These are phyloP conservation scores for Sylvilagus bachmani DNA, from an alignment of 2,113 vertebrate genomes.

Conservation along the genomic window DNA sequence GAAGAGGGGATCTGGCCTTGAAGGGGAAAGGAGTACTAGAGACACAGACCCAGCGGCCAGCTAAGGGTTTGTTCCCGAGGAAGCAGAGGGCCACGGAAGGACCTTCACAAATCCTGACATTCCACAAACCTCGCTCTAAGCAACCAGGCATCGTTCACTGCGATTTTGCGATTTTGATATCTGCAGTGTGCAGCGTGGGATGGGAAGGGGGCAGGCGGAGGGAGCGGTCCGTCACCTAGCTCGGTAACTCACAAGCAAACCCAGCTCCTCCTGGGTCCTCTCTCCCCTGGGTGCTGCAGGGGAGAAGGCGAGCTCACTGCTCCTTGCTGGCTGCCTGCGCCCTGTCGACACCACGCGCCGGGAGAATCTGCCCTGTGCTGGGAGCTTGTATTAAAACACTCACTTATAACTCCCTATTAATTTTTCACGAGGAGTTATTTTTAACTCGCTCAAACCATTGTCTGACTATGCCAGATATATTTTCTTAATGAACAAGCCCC, in stretches of 20 bases:
- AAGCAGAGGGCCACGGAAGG: slow-evolving; percentile 19
- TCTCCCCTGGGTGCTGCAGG: slow-evolving; percentile 44
- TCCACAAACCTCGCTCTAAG: slow-evolving; percentile 46
- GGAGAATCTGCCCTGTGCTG: slow-evolving; percentile 71
- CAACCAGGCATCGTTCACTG: slow-evolving; percentile 60
- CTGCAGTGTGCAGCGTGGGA: slow-evolving; percentile 36
- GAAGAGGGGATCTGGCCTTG: neutral
- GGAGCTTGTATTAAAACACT: slow-evolving; percentile 84
- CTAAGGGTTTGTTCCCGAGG: slow-evolving; percentile 19
- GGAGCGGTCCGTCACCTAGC: slow-evolving; percentile 46
- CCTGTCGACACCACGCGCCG: neutral
- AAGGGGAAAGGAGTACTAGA: neutral
- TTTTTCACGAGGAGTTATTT: slow-evolving; percentile 86
- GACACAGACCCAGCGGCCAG: neutral
- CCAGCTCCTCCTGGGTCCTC: slow-evolving; percentile 51
- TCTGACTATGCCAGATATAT: slow-evolving; percentile 80
- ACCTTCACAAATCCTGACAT: slow-evolving; percentile 60
- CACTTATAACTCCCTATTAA: slow-evolving; percentile 85
- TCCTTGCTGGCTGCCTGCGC: neutral
- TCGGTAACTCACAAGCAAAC: slow-evolving; percentile 46
- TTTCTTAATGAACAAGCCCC: slow-evolving; percentile 80
- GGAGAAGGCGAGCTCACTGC: slow-evolving; percentile 66
- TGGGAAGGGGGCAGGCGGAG: neutral
- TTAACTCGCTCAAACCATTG: slow-evolving; percentile 83
- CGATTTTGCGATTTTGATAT: slow-evolving; percentile 61